Base-by-base conservation (phyloP, 2,888 invertebrate genomes). In the Beris chalybata region DNA sequence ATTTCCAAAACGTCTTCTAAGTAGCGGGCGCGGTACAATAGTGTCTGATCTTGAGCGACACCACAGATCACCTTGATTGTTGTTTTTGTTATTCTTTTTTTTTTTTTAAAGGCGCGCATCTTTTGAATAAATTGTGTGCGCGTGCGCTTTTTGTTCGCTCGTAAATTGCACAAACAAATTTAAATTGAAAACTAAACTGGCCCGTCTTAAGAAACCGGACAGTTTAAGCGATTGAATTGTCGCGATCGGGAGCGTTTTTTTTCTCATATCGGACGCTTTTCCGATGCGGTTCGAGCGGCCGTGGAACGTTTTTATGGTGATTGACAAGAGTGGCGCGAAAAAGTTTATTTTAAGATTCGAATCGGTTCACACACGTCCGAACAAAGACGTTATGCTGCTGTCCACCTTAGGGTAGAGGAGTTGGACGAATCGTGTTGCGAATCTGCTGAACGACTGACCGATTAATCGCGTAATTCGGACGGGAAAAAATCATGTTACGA, bases 251-350 rank as follows among this genome's bases (percentile, higher is more conserved):
- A 56, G 30, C 13, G 54, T 54, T 30, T 22, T 52, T 29, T 31
- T 53, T 5, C 12, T 5, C 12, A 31, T 53, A 9, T 9, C 30
- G 7, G 12, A 53, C 30, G 43, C 43, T 56, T 43, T 56, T 56
- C 55, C 55, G 38, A 56, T 56, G 55, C 55, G 38, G 55, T 56
- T 56, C 55, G 38, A 30, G 30, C 54, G 32, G 54, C 54, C 31
- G n/a, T n/a, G 32, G 54, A 54, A 12, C 32, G 12, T 31, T 15
- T 13, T 13, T 15, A 3, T 12, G 29, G 52, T 22, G 13, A 15
- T 15, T 50, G 50, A 11, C 52, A 22, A 22, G 22, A 29, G 52
- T 54, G 54, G 32, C 31, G 13, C 50, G 50, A 50, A 50, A 52
- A 5, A 52, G 52, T 52, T 52, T 52, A 52, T 52, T 52, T 52